Evolutionary conservation across 2,888 invertebrate species (phyloP), one percentile per base, ranked within the genome.

Genomic region (Pelosia muscerda): DNA sequence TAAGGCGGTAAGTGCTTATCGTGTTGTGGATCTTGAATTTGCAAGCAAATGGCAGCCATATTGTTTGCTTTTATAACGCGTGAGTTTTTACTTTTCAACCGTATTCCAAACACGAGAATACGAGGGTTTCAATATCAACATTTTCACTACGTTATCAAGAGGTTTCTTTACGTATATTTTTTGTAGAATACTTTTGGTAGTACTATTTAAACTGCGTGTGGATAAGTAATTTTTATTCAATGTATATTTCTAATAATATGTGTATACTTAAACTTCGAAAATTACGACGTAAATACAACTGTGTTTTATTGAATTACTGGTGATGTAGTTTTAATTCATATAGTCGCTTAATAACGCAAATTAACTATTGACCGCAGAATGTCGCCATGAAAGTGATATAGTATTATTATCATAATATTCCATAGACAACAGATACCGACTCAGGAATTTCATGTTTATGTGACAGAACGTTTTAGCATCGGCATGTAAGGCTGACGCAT

Each of bases 1-100:
- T 49, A 49, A 49, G n/a, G 49, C n/a, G 9, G 49, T n/a, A 49
- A 49, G 49, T 49, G 49, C n/a, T 49, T 49, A 49, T 49, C 49
- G n/a, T 49, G 19, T 49, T 49, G 49, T 49, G 49, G 19, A 49
- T n/a, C 49, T 49, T 55, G 55, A 55, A 55, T 55, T 55, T 25
- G 25, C 55, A 25, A 55, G 25, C 55, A 55, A 55, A 25, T 55
- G 55, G 23, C 22, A 13, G 15, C n/a, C 8, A 49, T 49, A 49
- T 49, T 49, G 49, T 49, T 49, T 8, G 49, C 49, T 49, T 49
- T 49, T 49, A 49, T 49, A n/a, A 49, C 19, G 4, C n/a, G 49
- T 49, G 49, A 42, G 42, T 49, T 49, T 49, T 49, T 49, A n/a
- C 49, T 49, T 49, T 42, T 49, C n/a, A 49, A 49, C 49, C 19